Evolutionary conservation across 2,113 vertebrate genomes (phyloP), one percentile per base, ranked within the genome.

Genomic region (Passer montanus): DNA sequence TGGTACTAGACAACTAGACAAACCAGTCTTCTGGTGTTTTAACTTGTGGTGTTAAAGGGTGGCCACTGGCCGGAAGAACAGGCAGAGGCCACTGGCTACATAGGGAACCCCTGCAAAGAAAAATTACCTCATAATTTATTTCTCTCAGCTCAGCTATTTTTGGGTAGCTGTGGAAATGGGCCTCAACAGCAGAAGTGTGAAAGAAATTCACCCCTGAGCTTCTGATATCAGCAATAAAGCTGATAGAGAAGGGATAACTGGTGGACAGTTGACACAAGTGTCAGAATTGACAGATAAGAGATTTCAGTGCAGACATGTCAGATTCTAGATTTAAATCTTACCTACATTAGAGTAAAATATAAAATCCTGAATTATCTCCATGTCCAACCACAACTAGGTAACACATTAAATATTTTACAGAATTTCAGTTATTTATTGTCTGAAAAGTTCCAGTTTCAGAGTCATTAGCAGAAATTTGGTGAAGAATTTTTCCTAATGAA

Each of bases 41-140:
- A 49, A 2, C 12, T 24, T 63, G 14, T 44, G 10, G 4, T 18
- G 13, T 12, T n/a, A 22, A 77, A 59, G 3, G 10, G 22, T 84
- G 26, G 63, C 2, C 1, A 4, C 30, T 43, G 31, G 5, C 8
- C 82, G 11, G 27, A 60, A 60, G 24, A 82, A 55, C 2, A 68
- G 22, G 6, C 7, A 81, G 55, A 64, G 8, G 2, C 4, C 41
- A 39, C 27, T 37, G 23, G 18, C 22, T 44, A 7, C 12, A 37
- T 13, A 43, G 7, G 5, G 9, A 15, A 20, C 0, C 6, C 8
- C 28, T 62, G 10, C 1, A 5, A 30, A 37, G 26, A 55, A 64
- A 77, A 55, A 2, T 14, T 64, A 10, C 8, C 6, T 27, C 1
- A 2, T 24, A 46, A 49, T 33, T 74, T 78, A 46, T 69, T 74